phyloP scores from a whole-genome alignment of 1,140 invertebrate genomes.

The Scaptomyza hsui region DNA sequence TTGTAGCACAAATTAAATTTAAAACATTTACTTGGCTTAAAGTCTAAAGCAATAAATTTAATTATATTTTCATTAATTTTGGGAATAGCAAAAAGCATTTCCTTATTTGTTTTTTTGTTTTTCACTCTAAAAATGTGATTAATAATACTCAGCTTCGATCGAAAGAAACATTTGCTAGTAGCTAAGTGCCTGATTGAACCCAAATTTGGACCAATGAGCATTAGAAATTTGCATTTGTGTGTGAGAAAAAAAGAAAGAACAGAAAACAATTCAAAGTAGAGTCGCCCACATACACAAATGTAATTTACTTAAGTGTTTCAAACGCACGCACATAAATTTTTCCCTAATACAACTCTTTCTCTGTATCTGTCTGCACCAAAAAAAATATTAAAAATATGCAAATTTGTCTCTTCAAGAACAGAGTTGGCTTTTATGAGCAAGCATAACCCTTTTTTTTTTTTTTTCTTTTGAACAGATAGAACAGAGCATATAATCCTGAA shows the following conservation, averaged over 20 bases:
- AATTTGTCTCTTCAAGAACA: conserved; percentile 60
- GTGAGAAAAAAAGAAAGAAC: conserved; percentile 10
- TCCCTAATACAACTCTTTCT: background rate
- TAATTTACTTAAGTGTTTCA: conserved; percentile 79
- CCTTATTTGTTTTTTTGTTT: no score
- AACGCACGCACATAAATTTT: conserved; percentile 72
- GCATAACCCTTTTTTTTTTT: conserved; percentile 70
- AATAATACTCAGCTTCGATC: background rate
- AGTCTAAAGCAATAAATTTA: background rate
- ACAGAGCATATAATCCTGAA: conserved; percentile 34
- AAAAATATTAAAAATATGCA: conserved; percentile 81
- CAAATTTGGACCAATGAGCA: conserved; percentile 29
- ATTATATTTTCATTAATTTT: background rate
- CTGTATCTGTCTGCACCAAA: conserved; percentile 22
- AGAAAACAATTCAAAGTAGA: conserved; percentile 41
- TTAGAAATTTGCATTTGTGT: conserved; percentile 40
- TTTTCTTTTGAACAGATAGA: conserved; percentile 25
- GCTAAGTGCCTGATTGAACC: conserved; percentile 35
- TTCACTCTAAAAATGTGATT: background rate
- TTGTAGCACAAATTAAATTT: conserved; percentile 7
- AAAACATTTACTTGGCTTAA: background rate
- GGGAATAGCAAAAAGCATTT: no score
- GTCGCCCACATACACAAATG: conserved; percentile 55
- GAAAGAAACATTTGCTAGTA: background rate
- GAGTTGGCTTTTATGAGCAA: conserved; percentile 56